Evolutionary conservation across 2,113 vertebrate species (phyloP).

Genomic region (Hepsetus odoe): DNA sequence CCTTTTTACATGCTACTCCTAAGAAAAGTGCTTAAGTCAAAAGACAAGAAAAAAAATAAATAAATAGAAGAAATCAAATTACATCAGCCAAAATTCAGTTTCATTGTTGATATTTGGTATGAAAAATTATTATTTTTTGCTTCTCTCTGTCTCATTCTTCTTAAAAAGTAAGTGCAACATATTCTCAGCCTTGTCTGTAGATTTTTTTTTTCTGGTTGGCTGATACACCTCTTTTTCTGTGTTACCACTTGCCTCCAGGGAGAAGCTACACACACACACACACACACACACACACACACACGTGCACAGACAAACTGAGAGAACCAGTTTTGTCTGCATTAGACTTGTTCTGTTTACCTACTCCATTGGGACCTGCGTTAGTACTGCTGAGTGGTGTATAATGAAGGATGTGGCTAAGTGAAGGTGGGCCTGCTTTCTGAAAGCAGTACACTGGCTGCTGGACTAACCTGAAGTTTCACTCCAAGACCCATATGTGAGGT

Average conservation of each 20-base stretch:
- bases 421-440: neutral
- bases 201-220: constrained; percentile 33
- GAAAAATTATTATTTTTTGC: no score
- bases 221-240: constrained; percentile 34
- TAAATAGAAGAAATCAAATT: no score
- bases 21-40: no score
- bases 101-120: no score
- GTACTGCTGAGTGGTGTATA: neutral
- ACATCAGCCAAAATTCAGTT: no score
- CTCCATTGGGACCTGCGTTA: constrained; percentile 32
- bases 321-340: constrained; percentile 72
- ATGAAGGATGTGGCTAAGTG: neutral
- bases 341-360: constrained; percentile 56
- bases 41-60: no score
- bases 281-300: neutral
- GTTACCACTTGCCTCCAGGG: constrained; percentile 30
- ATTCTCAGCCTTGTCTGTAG: constrained; percentile 26
- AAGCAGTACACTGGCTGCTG: neutral
- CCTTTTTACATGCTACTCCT: no score
- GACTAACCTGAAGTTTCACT: constrained; percentile 31
- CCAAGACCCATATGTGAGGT: neutral
- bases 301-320: constrained; percentile 57
- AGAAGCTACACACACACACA: constrained; percentile 15
- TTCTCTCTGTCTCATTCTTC: no score
- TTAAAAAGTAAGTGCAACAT: neutral